These are phyloP conservation scores for Mixornis gularis DNA, from an alignment of 2,113 vertebrate genomes.

Conservation along the genomic window DNA sequence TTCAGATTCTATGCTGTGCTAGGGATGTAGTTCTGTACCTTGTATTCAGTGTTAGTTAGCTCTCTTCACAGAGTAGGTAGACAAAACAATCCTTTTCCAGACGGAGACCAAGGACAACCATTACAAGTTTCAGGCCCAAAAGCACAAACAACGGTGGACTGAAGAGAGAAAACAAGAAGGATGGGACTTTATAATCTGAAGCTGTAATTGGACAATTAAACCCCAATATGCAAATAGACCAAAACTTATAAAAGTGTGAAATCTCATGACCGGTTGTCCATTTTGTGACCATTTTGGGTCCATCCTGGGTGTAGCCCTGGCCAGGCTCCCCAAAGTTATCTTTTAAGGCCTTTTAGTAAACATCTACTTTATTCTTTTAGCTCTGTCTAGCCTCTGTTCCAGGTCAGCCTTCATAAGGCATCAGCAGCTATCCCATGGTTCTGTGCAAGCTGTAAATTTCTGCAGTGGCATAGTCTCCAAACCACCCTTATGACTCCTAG, in stretches of 20 bases:
- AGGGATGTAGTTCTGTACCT: neutral
- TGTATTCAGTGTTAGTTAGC: neutral
- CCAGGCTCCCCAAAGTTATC: neutral
- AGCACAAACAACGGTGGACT: neutral
- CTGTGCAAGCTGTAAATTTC: neutral
- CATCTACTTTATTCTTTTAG: neutral
- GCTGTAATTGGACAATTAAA: neutral
- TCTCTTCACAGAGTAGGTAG: neutral
- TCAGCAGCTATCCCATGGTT: neutral
- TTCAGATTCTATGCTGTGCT: neutral
- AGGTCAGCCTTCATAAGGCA: neutral
- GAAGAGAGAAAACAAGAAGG: neutral
- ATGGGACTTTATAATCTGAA: neutral
- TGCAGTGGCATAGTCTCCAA: neutral
- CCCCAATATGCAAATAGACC: neutral
- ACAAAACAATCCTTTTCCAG: neutral
- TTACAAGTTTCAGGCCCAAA: neutral
- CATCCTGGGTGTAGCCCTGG: neutral
- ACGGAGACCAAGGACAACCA: neutral
- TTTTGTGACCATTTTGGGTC: neutral
- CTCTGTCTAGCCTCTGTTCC: neutral
- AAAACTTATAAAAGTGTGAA: neutral
- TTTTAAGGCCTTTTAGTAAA: neutral
- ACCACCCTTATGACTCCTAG: neutral
- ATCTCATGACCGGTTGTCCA: neutral